Conservation (phyloP, 2,888 invertebrate species). For the Smittia sp. region DNA sequence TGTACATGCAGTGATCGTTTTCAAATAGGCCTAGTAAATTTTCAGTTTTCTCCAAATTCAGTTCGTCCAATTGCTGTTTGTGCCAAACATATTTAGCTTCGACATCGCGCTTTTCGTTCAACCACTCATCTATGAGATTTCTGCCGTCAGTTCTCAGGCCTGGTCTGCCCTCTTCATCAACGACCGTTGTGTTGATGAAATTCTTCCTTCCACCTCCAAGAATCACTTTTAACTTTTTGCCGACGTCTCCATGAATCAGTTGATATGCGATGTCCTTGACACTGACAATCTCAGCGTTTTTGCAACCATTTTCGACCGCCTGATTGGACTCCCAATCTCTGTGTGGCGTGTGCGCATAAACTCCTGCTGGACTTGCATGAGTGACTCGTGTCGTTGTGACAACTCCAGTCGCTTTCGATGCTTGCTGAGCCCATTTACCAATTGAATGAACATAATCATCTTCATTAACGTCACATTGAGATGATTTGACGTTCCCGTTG, state of each 20-base stretch:
- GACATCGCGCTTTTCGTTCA: conserved; percentile 52
- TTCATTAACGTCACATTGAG: conserved; percentile 63
- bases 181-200: conserved; percentile 59
- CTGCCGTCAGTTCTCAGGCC: conserved; percentile 61
- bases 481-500: conserved; percentile 61
- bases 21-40: conserved; percentile 67
- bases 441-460: conserved; percentile 64
- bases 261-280: conserved; percentile 74
- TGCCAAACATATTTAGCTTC: conserved; percentile 56
- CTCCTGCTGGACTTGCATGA: conserved; percentile 68
- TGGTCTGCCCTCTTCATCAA: conserved; percentile 56
- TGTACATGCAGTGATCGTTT: conserved; percentile 66
- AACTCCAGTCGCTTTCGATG: conserved; percentile 62
- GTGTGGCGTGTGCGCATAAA: conserved; percentile 64
- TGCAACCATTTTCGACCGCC: conserved; percentile 55
- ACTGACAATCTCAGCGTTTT: neutral
- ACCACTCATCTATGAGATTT: conserved; percentile 69
- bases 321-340: conserved; percentile 71
- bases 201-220: conserved; percentile 72
- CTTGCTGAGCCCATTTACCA: conserved; percentile 67
- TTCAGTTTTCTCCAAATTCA: conserved; percentile 55
- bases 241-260: conserved; percentile 64
- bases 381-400: conserved; percentile 79
- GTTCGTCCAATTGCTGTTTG: conserved; percentile 53
- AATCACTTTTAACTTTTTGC: conserved; percentile 68